Evolutionary conservation across 2,888 invertebrate genomes (phyloP).

Genomic region (Herminia tarsipennalis): DNA sequence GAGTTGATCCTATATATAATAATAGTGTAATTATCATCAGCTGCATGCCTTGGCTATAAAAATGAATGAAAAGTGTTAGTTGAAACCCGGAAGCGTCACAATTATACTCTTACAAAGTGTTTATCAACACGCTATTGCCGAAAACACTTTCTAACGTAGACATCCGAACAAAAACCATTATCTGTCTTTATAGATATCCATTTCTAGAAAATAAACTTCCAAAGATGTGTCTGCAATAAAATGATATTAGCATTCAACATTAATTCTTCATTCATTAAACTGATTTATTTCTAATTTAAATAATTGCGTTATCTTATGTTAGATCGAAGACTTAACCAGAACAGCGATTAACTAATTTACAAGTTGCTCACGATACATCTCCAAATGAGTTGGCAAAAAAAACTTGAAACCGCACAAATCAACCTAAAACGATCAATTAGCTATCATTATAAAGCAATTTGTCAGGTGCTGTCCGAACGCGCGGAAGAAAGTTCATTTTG

Average conservation of each 20-base stretch:
- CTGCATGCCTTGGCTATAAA: slow-evolving; percentile 34
- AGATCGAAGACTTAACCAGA: slow-evolving; percentile 15
- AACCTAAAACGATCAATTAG: slow-evolving; percentile 63
- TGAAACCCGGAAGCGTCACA: slow-evolving; percentile 58
- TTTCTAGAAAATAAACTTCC: slow-evolving; percentile 13
- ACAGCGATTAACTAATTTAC: slow-evolving; percentile 16
- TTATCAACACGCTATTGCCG: slow-evolving; percentile 56
- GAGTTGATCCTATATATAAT: slow-evolving; percentile 46
- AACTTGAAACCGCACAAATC: slow-evolving; percentile 47
- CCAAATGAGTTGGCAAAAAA: slow-evolving; percentile 30
- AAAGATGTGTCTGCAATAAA: slow-evolving; percentile 8
- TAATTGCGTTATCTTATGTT: slow-evolving; percentile 31
- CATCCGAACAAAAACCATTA: slow-evolving; percentile 50
- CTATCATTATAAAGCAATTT: slow-evolving; percentile 73
- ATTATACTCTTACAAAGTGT: slow-evolving; percentile 44
- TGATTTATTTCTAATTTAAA: slow-evolving; percentile 29
- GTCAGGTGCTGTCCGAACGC: slow-evolving; percentile 54
- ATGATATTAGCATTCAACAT: slow-evolving; percentile 18
- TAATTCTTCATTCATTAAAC: slow-evolving; percentile 31
- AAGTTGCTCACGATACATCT: slow-evolving; percentile 25
- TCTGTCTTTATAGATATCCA: slow-evolving; percentile 30
- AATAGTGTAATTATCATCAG: slow-evolving; percentile 50
- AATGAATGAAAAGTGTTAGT: slow-evolving; percentile 45
- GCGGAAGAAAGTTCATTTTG: slow-evolving; percentile 57
- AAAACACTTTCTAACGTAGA: slow-evolving; percentile 57